A percentile compares a stretch with the other conserved stretches of the same genome.
These are phyloP conservation scores for Oscheius sp. DNA, from an alignment of 2,888 invertebrate genomes.

Conservation along the genomic window DNA sequence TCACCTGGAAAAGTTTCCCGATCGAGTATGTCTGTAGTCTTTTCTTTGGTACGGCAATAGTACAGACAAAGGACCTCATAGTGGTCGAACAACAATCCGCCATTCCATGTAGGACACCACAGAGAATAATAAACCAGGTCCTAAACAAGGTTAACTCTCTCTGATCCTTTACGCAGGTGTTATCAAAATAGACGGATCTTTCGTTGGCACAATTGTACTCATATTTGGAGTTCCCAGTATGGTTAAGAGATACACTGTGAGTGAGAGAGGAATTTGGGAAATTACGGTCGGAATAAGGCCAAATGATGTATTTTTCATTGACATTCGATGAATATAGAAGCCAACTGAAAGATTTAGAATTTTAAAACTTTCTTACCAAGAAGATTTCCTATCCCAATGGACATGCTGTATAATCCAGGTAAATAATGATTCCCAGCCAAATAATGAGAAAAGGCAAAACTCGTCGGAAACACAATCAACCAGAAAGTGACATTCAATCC, in stretches of 20 bases:
- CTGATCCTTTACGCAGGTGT: neutral
- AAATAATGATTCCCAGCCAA: constrained; percentile 13
- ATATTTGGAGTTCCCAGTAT: constrained; percentile 10
- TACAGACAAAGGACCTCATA: constrained; percentile 1
- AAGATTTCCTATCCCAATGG: constrained; percentile 29
- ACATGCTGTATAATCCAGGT: constrained; percentile 17
- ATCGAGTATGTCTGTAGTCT: constrained; percentile 1
- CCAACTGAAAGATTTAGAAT: constrained; percentile 5
- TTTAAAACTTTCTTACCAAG: neutral
- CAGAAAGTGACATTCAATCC: constrained; percentile 25
- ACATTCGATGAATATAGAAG: constrained; percentile 18
- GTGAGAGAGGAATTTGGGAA: neutral
- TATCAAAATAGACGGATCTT: neutral
- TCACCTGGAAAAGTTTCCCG: constrained; percentile 9
- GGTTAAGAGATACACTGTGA: constrained; percentile 17
- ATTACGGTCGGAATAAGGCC: constrained; percentile 24
- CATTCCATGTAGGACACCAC: constrained; percentile 11
- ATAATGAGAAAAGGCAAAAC: constrained; percentile 20
- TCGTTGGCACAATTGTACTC: constrained; percentile 21
- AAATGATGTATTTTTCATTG: constrained; percentile 23
- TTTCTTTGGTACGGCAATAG: constrained; percentile 12
- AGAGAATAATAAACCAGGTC: neutral
- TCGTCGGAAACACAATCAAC: constrained; percentile 24
- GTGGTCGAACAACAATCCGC: constrained; percentile 7
- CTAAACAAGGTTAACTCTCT: too few relatives aligned